Evolutionary conservation across 2,113 vertebrate genomes (phyloP).

Genomic region (Nestor notabilis): DNA sequence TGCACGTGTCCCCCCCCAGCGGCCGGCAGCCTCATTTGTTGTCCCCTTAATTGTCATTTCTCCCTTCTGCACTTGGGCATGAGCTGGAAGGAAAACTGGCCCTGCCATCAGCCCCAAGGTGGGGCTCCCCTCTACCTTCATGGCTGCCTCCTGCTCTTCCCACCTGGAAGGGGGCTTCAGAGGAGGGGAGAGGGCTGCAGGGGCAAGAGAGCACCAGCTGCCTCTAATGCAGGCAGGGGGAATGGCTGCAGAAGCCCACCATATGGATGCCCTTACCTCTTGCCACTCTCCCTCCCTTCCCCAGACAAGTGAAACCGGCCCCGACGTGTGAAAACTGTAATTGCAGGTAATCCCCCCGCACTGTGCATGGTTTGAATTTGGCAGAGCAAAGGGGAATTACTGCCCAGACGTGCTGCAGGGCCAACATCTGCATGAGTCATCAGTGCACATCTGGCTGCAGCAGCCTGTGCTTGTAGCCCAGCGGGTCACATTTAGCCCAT

Average conservation of each 20-base stretch:
- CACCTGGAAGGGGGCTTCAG: neutral
- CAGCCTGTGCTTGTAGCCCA: neutral
- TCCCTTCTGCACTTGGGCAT: neutral
- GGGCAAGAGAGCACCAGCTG: rapidly evolving
- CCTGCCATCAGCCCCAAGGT: neutral
- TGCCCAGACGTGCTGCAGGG: neutral
- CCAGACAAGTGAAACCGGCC: neutral
- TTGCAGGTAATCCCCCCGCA: conserved; percentile 52
- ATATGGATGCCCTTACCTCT: conserved; percentile 54
- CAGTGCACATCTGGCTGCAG: conserved; percentile 47
- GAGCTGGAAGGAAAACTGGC: neutral
- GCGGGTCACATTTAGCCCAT: neutral
- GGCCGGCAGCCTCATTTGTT: conserved; percentile 34
- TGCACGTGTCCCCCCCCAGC: neutral
- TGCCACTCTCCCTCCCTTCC: neutral
- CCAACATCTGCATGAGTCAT: conserved; percentile 62
- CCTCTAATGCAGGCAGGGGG: neutral
- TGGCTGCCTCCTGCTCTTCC: neutral
- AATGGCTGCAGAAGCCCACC: neutral
- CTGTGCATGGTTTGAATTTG: conserved; percentile 78
- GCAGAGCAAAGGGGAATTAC: conserved; percentile 62
- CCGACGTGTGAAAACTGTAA: conserved; percentile 22
- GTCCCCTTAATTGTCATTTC: conserved; percentile 55
- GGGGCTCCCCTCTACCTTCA: neutral
- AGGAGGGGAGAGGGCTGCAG: neutral